Evolutionary conservation across 1,140 invertebrate species (phyloP).

Genomic region (Drosophila aff.): DNA sequence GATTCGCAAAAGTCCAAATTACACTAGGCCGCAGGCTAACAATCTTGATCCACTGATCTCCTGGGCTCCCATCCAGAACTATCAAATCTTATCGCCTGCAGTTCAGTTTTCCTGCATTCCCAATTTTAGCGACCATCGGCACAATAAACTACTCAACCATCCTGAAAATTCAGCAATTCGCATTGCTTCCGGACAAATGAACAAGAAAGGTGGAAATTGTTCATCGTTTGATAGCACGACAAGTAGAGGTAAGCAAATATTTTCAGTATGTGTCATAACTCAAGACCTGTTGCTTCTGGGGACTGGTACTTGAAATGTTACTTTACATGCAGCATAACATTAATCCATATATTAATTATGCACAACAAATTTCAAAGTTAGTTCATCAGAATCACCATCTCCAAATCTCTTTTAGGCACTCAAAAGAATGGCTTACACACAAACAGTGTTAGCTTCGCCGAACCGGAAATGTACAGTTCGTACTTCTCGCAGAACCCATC

Average conservation of each 20-base stretch:
- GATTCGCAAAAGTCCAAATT: not conserved
- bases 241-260: not conserved
- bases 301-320: not conserved
- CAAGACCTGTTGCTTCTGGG: no score
- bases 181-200: constrained; percentile 18
- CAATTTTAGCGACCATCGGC: not conserved
- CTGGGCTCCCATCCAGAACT: not conserved
- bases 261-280: no score
- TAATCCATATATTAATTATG: no score
- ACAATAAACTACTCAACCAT: not conserved
- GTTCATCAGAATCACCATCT: not conserved
- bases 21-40: not conserved
- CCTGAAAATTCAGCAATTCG: not conserved
- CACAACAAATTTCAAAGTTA: no score
- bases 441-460: not conserved
- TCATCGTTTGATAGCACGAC: not conserved
- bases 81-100: no score
- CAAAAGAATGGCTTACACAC: not conserved
- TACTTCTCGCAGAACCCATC: not conserved
- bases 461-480: not conserved
- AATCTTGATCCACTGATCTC: not conserved
- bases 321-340: no score
- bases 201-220: not conserved
- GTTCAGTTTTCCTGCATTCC: not conserved
- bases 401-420: not conserved